Percentiles rank a stretch among this genome's conserved stretches.
phyloP scores from a whole-genome alignment of 2,888 invertebrate genomes.

The Andrena fulva region DNA sequence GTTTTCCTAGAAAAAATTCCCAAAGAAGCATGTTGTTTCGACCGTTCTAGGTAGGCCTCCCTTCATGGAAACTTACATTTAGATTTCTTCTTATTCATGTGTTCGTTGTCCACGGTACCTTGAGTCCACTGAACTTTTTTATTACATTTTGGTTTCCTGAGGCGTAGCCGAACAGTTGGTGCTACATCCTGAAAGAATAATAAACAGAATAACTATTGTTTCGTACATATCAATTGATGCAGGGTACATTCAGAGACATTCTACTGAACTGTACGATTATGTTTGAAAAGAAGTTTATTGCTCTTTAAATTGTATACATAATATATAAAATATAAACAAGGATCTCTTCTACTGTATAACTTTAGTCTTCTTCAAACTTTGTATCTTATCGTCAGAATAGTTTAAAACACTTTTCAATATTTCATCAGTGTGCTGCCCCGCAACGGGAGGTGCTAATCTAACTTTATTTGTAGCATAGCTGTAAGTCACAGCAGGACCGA shows the following conservation, averaged over 20 bases:
- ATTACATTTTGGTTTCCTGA: constrained; percentile 89
- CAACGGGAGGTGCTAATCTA: constrained; percentile 91
- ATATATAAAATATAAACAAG: not conserved
- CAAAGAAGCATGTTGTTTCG: no score
- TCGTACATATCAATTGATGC: not conserved
- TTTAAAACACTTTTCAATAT: constrained; percentile 89
- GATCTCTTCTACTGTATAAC: constrained; percentile 84
- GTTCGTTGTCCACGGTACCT: constrained; percentile 97
- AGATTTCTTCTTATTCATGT: constrained; percentile 97
- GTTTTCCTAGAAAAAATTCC: no score
- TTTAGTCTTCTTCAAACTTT: constrained; percentile 84
- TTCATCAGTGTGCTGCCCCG: constrained; percentile 95
- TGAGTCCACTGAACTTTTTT: constrained; percentile 96
- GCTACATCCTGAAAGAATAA: constrained; percentile 83
- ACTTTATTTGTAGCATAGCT: constrained; percentile 90
- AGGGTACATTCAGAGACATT: not conserved
- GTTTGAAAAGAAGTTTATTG: constrained; percentile 31
- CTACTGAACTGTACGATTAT: constrained; percentile 7
- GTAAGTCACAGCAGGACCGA: constrained; percentile 95
- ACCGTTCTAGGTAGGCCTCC: no score
- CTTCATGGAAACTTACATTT: constrained; percentile 90
- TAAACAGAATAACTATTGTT: constrained; percentile 8
- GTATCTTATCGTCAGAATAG: constrained; percentile 87
- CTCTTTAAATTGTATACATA: not conserved
- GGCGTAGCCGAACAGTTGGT: constrained; percentile 88